Percentiles rank a stretch among this genome's conserved stretches.
These are phyloP conservation scores for Amphiprion ocellaris DNA, from an alignment of 2,113 vertebrate species.

Conservation along the genomic window DNA sequence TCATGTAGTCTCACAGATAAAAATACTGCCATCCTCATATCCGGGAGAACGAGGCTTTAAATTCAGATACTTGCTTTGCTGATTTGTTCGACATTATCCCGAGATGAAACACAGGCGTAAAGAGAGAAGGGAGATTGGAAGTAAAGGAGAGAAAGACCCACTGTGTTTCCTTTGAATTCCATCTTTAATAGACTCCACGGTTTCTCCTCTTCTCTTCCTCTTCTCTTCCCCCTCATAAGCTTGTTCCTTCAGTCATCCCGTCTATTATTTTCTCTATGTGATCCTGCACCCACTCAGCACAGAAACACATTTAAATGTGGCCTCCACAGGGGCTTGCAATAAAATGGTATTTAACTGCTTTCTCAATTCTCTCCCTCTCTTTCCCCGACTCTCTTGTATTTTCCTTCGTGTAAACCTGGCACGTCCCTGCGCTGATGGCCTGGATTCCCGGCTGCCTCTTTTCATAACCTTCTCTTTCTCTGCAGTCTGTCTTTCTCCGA, in stretches of 20 bases:
- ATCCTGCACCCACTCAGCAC: slow-evolving; percentile 65
- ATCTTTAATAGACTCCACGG: slow-evolving; percentile 73
- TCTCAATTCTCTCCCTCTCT: slow-evolving; percentile 42
- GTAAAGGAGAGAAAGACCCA: slow-evolving; percentile 53
- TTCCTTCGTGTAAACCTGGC: slow-evolving; percentile 24
- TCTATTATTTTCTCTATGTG: slow-evolving; percentile 67
- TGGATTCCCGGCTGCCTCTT: slow-evolving; percentile 42
- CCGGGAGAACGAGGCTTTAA: slow-evolving; percentile 48
- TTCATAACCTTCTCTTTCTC: slow-evolving; percentile 54
- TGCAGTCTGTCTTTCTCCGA: slow-evolving; percentile 17
- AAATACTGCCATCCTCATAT: slow-evolving; percentile 43
- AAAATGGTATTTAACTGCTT: slow-evolving; percentile 81
- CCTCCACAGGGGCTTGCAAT: slow-evolving; percentile 73
- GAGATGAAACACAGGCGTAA: slow-evolving; percentile 68
- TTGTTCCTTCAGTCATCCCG: slow-evolving; percentile 60
- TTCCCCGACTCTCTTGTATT: slow-evolving; percentile 31
- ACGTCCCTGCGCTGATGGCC: slow-evolving; percentile 32
- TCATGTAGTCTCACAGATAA: slow-evolving; percentile 46
- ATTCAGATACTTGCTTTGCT: slow-evolving; percentile 68
- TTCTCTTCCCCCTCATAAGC: slow-evolving; percentile 37
- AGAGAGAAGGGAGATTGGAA: slow-evolving; percentile 52
- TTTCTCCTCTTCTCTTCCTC: slow-evolving; percentile 51
- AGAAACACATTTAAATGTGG: slow-evolving; percentile 63
- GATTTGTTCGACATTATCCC: slow-evolving; percentile 78
- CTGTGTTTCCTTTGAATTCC: slow-evolving; percentile 74